Base-by-base conservation (phyloP, 2,888 invertebrate genomes). In the Anthophora plumipes region DNA sequence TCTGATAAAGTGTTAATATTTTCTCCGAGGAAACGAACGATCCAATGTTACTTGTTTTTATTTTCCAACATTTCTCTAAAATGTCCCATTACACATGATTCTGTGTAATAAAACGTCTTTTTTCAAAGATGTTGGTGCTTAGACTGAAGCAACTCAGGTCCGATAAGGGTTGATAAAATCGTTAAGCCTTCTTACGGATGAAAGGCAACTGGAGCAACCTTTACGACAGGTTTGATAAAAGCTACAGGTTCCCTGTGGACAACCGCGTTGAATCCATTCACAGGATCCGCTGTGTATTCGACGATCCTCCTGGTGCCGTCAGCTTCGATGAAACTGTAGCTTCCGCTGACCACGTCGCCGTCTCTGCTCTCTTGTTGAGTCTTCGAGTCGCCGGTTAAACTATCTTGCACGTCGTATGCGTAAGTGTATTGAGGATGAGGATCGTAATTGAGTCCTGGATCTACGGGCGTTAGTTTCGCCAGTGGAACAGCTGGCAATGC, bases 201-300 rank as follows among this genome's bases (percentile, higher is more conserved):
- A 31, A 78, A 77, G 14, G 93, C 89, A 6, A 85, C 25, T 0
- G 85, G 72, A 3, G 71, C 71, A 9, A 85, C 59, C 0, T 85
- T 78, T 14, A 80, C 43, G 17, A 70, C 66, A 0, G 88, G 85
- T 70, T 88, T 89, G 5, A 92, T 76, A 14, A 92, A 82, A 0
- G 90, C 89, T 7, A 88, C 84, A 0, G 92, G 92, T 77, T 92
- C 91, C 20, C 92, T 88, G 63, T 91, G 92, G 0, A 92, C 92
- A 7, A 92, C 89, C 4, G 92, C 92, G 75, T 92, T 92, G 77
- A 92, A 92, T 61, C 92, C 92, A 72, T 93, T 92, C 46, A 92
- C 73, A 1, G 92, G 88, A 72, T 93, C 93, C 0, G 92, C 92
- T 0, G 89, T 89, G 79, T 92, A 92, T 46, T 92, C 91, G 59